Conservation (phyloP, 2,113 vertebrate genomes). For the Rattus rattus region DNA sequence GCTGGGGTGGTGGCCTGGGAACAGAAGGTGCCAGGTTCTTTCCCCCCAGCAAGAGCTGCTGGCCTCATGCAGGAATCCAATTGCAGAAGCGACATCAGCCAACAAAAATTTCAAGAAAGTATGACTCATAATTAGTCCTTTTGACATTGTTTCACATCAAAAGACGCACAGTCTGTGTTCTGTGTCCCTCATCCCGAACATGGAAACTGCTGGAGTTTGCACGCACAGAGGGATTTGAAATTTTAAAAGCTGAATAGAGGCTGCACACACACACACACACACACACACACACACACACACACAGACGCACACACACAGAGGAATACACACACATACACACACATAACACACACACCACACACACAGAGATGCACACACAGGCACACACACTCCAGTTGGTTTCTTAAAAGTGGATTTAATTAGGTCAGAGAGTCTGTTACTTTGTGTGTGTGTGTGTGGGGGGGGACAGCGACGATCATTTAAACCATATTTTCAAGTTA, state of each 20-base stretch:
- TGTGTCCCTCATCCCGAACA: not conserved
- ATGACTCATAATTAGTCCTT: constrained; percentile 23
- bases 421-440: constrained; percentile 58
- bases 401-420: constrained; percentile 67
- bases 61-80: constrained; percentile 39
- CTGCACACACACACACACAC: not conserved
- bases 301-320: not conserved
- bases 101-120: constrained; percentile 24
- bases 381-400: not conserved
- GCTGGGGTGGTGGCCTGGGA: not conserved
- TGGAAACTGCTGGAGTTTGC: not conserved
- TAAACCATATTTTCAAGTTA: not conserved
- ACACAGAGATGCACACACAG: not conserved
- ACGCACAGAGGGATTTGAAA: not conserved
- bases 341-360: constrained; percentile 5
- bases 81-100: constrained; percentile 59
- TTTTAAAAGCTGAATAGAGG: constrained; percentile 29
- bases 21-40: constrained; percentile 41
- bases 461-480: not conserved
- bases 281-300: constrained; percentile 2
- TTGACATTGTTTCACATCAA: not conserved
- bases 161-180: not conserved
- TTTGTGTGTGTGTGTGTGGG: constrained; percentile 26
- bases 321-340: not conserved
- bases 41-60: constrained; percentile 44